Evolutionary conservation across 2,888 invertebrate species (phyloP).

Genomic region (Elysia crispata): DNA sequence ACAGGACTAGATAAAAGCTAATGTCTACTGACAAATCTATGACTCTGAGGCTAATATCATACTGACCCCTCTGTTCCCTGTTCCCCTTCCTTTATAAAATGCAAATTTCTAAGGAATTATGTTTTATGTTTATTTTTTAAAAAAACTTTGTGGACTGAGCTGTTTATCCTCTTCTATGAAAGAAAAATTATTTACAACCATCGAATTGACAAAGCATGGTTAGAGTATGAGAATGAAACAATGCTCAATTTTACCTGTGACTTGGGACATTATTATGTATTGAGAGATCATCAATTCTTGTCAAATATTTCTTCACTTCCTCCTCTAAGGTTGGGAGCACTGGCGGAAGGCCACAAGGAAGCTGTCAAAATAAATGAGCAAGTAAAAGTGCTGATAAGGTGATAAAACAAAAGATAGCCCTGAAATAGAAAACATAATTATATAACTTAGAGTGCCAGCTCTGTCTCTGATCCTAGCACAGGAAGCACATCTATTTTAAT

Average conservation of each 20-base stretch:
- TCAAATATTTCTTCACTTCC: slow-evolving; percentile 83
- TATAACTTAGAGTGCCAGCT: background rate
- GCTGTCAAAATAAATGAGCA: slow-evolving; percentile 53
- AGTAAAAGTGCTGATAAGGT: background rate
- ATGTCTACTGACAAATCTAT: too few species aligned
- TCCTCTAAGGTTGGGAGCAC: slow-evolving; percentile 83
- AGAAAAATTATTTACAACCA: too few species aligned
- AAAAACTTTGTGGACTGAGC: too few species aligned
- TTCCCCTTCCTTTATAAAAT: too few species aligned
- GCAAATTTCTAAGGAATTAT: too few species aligned
- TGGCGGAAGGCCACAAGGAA: slow-evolving; percentile 81
- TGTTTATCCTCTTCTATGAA: too few species aligned
- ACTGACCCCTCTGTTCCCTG: too few species aligned
- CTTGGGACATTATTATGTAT: slow-evolving; percentile 85
- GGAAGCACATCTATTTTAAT: too few species aligned
- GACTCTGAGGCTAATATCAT: too few species aligned
- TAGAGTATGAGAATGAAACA: background rate
- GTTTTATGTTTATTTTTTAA: too few species aligned
- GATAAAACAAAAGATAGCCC: background rate
- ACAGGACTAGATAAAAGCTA: too few species aligned
- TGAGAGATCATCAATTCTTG: slow-evolving; percentile 84
- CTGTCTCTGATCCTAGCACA: too few species aligned
- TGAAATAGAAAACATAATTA: slow-evolving; percentile 10
- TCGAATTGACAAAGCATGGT: background rate
- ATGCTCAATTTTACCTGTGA: slow-evolving; percentile 80